Base-by-base conservation (phyloP, 2,797 vertebrate genomes). In the Danio jaintianensis region DNA sequence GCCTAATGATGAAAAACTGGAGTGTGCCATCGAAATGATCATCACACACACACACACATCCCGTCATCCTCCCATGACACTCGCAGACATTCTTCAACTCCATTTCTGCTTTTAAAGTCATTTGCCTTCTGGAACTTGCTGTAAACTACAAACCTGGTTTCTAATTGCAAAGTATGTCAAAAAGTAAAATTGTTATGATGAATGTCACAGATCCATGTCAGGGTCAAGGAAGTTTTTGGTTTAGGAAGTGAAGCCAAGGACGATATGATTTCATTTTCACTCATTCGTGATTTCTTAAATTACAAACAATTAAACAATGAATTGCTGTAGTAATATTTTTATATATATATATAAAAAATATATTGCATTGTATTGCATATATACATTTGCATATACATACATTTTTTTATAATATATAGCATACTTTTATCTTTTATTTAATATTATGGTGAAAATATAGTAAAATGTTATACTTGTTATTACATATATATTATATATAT, bases 1-100 rank as follows among this genome's bases (percentile, higher is more conserved):
- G 80, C 63, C 86, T 89, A 90, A 90, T 90, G 87, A 90, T 88
- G 86, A 88, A 88, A 88, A 87, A 89, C 87, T 83, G 79, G 61
- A 85, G 82, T 82, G 85, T 84, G 86, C 83, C 78, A 80, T 82
- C 84, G 81, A 87, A 83, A 83, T 82, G 80, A 83, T 82, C 85
- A 83, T 82, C 78, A 36, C 79, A 77, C 71, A 69, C 80, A 59
- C 73, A 66, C 78, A 56, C 50, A 58, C 47, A n/a, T 53, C 18
- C 50, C 61, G 40, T 61, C 69, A 50, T 61, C 36, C 68, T 58
- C 72, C 40, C 38, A 22, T 53, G 53, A 52, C 79, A 73, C 40
- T 8, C 12, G 58, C 81, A 45, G 36, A 68, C 71, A 61, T 82
- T 83, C 78, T 83, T 72, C 42, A 59, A 73, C 66, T 74, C 22